Evolutionary conservation across 2,888 invertebrate genomes (phyloP), one percentile per base, ranked within the genome.

Genomic region (Erebia palarica): DNA sequence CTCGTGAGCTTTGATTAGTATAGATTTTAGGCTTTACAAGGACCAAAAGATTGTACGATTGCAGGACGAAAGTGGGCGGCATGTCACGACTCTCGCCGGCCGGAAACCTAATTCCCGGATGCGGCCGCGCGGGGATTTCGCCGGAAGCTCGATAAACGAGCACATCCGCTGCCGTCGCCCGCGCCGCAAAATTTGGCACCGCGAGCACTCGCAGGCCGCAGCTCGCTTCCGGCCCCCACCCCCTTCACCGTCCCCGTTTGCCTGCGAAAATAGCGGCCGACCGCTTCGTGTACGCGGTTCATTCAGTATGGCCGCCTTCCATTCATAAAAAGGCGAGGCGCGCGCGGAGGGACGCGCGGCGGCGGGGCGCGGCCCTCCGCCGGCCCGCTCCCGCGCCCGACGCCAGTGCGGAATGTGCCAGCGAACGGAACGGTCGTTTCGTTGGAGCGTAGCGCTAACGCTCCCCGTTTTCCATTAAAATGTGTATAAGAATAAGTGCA

Each of bases 231-330:
- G 92, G 90, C 90, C 90, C 86, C 88, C 88, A 84, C 86, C 90
- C 90, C 89, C 88, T 88, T 86, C 85, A 83, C 86, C 89, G 83
- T 80, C 87, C 85, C 83, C 89, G 86, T 83, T 87, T 86, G 88
- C 90, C 88, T 91, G 92, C 92, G 86, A 90, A 91, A 92, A 92
- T 92, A 92, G 92, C 92, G 91, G 89, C 92, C 91, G 91, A 91
- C 92, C 90, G 92, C 92, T 92, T 92, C 85, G 93, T 93, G 93
- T 93, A 93, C 93, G 93, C 94, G 94, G 94, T 95, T 95, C 95
- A 95, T 95, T 95, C 95, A 95, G 95, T 92, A 95, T 95, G 95
- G 95, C 95, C 94, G 95, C 94, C 94, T 94, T 94, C 94, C 95
- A 95, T 95, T 95, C 95, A 95, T 95, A 95, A 95, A 95, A 95